Evolutionary conservation across 2,888 invertebrate genomes (phyloP).

Genomic region (Pachycephus smyrnensis): DNA sequence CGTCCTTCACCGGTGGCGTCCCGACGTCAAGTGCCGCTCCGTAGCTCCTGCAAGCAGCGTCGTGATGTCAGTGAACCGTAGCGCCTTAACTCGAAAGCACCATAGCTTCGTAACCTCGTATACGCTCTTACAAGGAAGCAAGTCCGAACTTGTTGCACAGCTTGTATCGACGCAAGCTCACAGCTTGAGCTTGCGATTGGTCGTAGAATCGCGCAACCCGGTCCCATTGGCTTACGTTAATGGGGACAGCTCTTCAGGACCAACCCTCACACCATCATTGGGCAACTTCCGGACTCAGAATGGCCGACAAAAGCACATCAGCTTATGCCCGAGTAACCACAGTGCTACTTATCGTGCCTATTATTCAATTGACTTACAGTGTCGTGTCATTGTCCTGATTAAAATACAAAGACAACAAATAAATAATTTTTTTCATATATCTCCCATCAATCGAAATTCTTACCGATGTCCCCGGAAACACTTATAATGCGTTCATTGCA

Average conservation of each 20-base stretch:
- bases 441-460: neutral
- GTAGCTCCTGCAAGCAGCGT: slow-evolving; percentile 32
- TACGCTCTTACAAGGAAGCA: slow-evolving; percentile 25
- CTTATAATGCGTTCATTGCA: neutral
- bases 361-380: neutral
- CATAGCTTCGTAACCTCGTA: neutral
- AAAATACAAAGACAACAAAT: neutral
- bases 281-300: slow-evolving; percentile 44
- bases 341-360: neutral
- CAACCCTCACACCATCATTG: slow-evolving; percentile 41
- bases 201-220: slow-evolving; percentile 29
- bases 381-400: neutral
- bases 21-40: slow-evolving; percentile 62
- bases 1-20: slow-evolving; percentile 65
- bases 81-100: neutral
- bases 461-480: neutral
- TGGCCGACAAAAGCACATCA: slow-evolving; percentile 39
- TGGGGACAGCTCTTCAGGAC: slow-evolving; percentile 25
- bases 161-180: slow-evolving; percentile 33
- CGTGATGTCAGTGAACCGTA: slow-evolving; percentile 62
- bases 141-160: slow-evolving; percentile 52
- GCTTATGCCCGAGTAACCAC: neutral
- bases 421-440: neutral
- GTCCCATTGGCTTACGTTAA: slow-evolving; percentile 18
- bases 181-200: slow-evolving; percentile 36